Evolutionary conservation across 2,113 vertebrate genomes (phyloP), one percentile per base, ranked within the genome.

Genomic region (Hucho hucho): DNA sequence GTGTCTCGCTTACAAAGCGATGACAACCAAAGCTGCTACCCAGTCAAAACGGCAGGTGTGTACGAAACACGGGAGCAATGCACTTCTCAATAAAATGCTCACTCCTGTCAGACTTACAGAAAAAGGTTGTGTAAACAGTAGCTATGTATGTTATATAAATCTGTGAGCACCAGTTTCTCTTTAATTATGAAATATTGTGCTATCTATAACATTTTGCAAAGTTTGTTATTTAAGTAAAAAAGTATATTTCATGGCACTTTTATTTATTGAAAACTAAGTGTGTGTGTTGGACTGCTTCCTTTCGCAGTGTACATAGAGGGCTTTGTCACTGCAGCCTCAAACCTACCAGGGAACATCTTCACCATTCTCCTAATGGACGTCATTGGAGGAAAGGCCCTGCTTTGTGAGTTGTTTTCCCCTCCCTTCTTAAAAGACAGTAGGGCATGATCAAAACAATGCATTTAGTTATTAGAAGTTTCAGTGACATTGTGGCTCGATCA

Each of bases 301-400:
- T 69, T 68, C 1, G 20, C 84, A 94, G 93, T 94, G 12, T 94
- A 93, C 29, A 90, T 78, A 83, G 92, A 94, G 65, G 88, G 90
- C 13, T 93, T 94, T 73, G 3, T 91, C 64, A 83, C 89, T 0
- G 93, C 93, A 1, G 87, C 68, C 0, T 89, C 93, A 3, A 94
- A 93, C 85, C 74, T 94, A 1, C 93, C 93, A 0, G 93, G 93
- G 11, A 94, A 94, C 89, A 86, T 94, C 85, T 89, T 94, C 77
- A 93, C 89, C 37, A 92, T 94, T 5, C 74, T 93, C 0, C n/a
- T 92, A 61, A 93, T 94, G 89, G 92, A 93, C 84, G 80, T 58
- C 43, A 69, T 76, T 0, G 93, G 93, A 79, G 93, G 90, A 37
- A 92, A 91, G 74, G 5, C 76, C 13, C 82, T 94, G 2, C 90